Percentiles rank a stretch among this genome's conserved stretches.
These are phyloP conservation scores for Yoshiicerus persimilis DNA, from an alignment of 1,140 invertebrate species.

Conservation along the genomic window DNA sequence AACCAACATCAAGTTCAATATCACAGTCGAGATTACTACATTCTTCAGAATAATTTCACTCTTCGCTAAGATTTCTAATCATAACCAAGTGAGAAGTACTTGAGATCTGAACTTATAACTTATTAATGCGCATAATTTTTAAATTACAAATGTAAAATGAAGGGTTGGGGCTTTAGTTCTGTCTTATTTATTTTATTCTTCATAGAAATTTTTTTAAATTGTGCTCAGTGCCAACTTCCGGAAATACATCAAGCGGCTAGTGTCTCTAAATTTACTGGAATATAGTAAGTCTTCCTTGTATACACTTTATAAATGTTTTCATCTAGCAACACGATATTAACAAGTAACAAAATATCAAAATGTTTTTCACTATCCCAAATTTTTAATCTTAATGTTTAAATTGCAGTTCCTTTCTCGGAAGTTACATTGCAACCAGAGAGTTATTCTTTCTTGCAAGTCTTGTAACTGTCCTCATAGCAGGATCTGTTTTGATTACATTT, in stretches of 20 bases:
- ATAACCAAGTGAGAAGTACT: background rate
- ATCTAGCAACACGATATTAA: no score
- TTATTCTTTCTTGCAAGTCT: constrained; percentile 41
- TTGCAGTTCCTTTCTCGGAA: constrained; percentile 44
- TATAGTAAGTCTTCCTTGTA: constrained; percentile 41
- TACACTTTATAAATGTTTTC: no score
- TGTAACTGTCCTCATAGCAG: constrained; percentile 39
- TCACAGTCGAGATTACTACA: background rate
- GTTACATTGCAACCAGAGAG: constrained; percentile 44
- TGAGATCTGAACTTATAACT: background rate
- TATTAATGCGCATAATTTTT: background rate
- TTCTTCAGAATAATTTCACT: no score
- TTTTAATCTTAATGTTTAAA: background rate
- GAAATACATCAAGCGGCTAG: constrained; percentile 47
- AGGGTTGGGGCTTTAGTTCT: background rate
- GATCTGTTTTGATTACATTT: constrained; percentile 43
- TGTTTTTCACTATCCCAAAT: no score
- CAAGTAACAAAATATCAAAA: no score
- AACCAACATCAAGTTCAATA: background rate
- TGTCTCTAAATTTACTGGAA: constrained; percentile 40
- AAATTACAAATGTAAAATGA: background rate
- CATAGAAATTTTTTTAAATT: background rate
- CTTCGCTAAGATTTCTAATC: background rate
- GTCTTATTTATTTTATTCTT: background rate
- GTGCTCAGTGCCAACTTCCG: background rate